These are phyloP conservation scores for Acholoe squamosa DNA, from an alignment of 2,888 invertebrate genomes.

Conservation along the genomic window DNA sequence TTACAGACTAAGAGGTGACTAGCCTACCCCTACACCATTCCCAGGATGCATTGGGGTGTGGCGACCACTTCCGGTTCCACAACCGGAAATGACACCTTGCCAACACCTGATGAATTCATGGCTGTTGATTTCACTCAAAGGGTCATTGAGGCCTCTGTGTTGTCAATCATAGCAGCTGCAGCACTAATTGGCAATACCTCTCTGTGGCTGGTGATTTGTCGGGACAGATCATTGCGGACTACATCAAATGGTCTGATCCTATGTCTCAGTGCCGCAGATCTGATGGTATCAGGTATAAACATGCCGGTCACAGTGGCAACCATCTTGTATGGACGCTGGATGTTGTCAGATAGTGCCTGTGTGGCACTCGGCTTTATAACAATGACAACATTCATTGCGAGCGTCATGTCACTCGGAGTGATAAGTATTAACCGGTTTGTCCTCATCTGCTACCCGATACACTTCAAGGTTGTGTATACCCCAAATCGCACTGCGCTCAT, in stretches of 20 bases:
- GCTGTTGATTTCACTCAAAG: slow-evolving; percentile 10
- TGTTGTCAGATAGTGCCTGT: slow-evolving; percentile 72
- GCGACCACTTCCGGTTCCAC: too few relatives aligned
- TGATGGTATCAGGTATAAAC: slow-evolving; percentile 76
- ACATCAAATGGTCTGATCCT: slow-evolving; percentile 75
- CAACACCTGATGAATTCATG: background rate
- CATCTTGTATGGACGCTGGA: slow-evolving; percentile 72
- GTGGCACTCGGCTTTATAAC: slow-evolving; percentile 75
- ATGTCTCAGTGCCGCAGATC: slow-evolving; percentile 75
- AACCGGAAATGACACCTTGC: background rate
- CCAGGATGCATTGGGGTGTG: too few relatives aligned
- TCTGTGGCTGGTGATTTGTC: slow-evolving; percentile 75
- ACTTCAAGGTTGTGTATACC: slow-evolving; percentile 75
- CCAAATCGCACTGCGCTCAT: slow-evolving; percentile 72
- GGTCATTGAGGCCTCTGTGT: slow-evolving; percentile 45
- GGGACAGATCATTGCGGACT: slow-evolving; percentile 70
- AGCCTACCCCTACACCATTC: too few relatives aligned
- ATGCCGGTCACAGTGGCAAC: slow-evolving; percentile 77
- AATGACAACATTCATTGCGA: slow-evolving; percentile 79
- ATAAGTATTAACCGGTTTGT: slow-evolving; percentile 80
- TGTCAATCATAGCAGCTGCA: slow-evolving; percentile 19
- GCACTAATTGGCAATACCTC: slow-evolving; percentile 73
- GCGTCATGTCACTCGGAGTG: slow-evolving; percentile 79
- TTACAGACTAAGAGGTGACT: too few relatives aligned
- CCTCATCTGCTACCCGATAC: slow-evolving; percentile 75